Percentiles rank a stretch among this genome's conserved stretches.
Conservation (phyloP, 2,797 vertebrate genomes). For the Onychomys torridus region DNA sequence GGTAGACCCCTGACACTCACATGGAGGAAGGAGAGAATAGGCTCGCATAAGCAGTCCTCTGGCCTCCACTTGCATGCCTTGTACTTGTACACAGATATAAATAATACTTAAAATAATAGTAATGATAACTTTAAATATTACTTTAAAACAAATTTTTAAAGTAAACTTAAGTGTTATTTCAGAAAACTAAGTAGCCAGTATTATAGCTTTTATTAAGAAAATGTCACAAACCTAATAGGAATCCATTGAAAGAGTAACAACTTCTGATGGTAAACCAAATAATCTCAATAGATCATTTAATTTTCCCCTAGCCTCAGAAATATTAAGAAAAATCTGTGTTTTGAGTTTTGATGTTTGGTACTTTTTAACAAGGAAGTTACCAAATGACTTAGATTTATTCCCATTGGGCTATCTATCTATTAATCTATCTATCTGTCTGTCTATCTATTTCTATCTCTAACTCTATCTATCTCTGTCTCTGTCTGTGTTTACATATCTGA, state of each 20-base stretch:
- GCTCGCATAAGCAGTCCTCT: no score
- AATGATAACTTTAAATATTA: background rate
- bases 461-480: background rate
- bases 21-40: background rate
- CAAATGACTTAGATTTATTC: background rate
- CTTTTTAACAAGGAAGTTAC: background rate
- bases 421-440: background rate
- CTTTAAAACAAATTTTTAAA: background rate
- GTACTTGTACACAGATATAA: background rate
- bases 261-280: background rate
- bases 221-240: background rate
- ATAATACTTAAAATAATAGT: no score
- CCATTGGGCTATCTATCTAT: background rate
- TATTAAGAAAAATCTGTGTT: background rate
- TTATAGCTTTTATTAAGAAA: background rate
- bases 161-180: slow-evolving; percentile 23
- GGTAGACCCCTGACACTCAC: background rate
- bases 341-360: slow-evolving; percentile 2
- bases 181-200: background rate
- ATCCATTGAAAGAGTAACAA: background rate
- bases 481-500: no score
- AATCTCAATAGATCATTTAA: background rate
- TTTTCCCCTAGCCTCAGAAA: background rate
- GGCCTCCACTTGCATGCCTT: background rate
- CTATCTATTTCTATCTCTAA: no score